A percentile compares a stretch with the other conserved stretches of the same genome.
These are phyloP conservation scores for Platichthys flesus DNA, from an alignment of 2,113 vertebrate species.

Conservation along the genomic window DNA sequence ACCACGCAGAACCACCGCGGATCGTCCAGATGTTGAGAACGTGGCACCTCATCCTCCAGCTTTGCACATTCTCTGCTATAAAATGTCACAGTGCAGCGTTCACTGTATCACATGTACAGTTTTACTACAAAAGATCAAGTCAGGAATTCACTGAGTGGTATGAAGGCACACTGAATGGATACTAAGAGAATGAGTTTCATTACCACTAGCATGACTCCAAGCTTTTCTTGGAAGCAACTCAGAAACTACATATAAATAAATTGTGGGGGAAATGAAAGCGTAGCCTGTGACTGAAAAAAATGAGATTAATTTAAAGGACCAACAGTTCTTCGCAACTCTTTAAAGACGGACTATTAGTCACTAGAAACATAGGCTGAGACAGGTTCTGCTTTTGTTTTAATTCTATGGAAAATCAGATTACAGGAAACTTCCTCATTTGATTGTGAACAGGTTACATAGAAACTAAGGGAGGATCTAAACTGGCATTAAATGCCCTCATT, in stretches of 20 bases:
- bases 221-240: too few species aligned
- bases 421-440: neutral
- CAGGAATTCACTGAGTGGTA: neutral
- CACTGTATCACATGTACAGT: neutral
- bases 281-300: too few species aligned
- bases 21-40: neutral
- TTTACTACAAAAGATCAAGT: neutral
- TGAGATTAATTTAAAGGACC: too few species aligned
- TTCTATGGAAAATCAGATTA: conserved; percentile 5
- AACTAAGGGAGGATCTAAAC: too few species aligned
- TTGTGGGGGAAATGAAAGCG: neutral
- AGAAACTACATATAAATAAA: neutral
- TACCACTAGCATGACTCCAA: too few species aligned
- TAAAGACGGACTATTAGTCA: neutral
- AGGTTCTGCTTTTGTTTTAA: neutral
- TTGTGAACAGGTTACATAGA: too few species aligned
- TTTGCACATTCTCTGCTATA: neutral
- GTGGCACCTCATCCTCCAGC: neutral
- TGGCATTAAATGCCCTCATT: too few species aligned
- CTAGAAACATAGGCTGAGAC: neutral
- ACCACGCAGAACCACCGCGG: neutral
- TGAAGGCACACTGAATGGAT: neutral
- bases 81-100: neutral
- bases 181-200: neutral
- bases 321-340: neutral